Percentiles rank a stretch among this genome's conserved stretches.
Conservation (phyloP, 1,140 invertebrate species). For the Chelonus insularis region DNA sequence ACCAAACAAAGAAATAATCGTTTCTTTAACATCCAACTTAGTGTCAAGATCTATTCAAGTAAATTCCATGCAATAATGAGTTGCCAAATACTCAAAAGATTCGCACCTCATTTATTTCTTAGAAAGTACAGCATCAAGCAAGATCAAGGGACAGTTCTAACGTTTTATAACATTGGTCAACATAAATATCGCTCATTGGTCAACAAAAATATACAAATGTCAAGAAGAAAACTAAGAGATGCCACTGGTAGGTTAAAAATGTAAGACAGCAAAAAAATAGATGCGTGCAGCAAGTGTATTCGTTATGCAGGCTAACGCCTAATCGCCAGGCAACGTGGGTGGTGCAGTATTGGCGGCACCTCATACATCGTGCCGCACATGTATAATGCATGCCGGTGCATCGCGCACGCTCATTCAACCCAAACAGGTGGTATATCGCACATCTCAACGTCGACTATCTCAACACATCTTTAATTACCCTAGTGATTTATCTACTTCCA, state of each 20-base stretch:
- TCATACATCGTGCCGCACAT: constrained; percentile 31
- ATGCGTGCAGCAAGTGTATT: constrained; percentile 33
- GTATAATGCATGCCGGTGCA: constrained; percentile 37
- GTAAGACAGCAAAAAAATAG: neutral
- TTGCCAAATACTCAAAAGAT: no score
- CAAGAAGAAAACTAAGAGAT: no score
- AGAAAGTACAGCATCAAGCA: no score
- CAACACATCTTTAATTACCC: constrained; percentile 49
- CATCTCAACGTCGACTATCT: constrained; percentile 41
- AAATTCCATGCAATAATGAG: no score
- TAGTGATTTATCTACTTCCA: constrained; percentile 44
- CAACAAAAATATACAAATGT: no score
- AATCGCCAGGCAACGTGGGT: constrained; percentile 35
- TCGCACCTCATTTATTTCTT: no score
- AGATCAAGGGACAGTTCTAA: no score
- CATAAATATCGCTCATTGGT: no score
- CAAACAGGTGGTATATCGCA: constrained; percentile 19
- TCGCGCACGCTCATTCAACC: neutral
- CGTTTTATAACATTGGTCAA: no score
- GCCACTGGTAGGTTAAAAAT: no score
- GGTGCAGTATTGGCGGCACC: constrained; percentile 22
- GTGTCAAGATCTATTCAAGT: no score
- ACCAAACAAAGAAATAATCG: neutral
- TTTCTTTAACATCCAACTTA: neutral
- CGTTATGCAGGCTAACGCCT: constrained; percentile 35